Percentiles rank a stretch among this genome's conserved stretches.
phyloP scores from a whole-genome alignment of 2,113 vertebrate genomes.

The Urocolius indicus region DNA sequence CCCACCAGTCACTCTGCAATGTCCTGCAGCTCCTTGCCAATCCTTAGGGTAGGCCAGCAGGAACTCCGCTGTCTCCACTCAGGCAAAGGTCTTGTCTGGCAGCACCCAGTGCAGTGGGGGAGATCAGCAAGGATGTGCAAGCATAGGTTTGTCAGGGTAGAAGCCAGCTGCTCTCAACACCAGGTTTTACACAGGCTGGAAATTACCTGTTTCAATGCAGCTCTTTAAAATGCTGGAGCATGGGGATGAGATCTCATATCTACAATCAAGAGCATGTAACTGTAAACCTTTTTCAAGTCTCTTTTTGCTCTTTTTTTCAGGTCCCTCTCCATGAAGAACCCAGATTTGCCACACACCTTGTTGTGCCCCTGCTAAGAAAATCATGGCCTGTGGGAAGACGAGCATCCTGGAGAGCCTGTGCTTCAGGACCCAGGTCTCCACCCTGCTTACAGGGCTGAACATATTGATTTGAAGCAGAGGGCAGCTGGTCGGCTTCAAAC shows the following conservation, averaged over 20 bases:
- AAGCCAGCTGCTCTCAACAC: neutral
- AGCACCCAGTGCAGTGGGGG: fast-evolving
- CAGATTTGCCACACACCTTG: neutral
- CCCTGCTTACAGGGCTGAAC: neutral
- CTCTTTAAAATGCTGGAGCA: neutral
- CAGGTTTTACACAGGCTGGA: neutral
- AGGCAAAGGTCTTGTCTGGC: neutral
- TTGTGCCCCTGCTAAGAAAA: neutral
- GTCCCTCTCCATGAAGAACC: neutral
- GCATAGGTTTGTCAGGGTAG: neutral
- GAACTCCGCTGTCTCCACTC: neutral
- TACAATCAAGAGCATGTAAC: no score
- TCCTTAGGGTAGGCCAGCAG: neutral
- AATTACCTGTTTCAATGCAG: neutral
- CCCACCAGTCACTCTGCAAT: neutral
- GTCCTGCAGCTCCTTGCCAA: neutral
- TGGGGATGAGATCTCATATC: neutral
- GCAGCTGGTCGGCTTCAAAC: neutral
- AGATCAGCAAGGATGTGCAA: neutral
- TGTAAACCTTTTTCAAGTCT: neutral
- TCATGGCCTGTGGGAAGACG: neutral
- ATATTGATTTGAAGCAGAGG: neutral
- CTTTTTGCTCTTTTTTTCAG: neutral
- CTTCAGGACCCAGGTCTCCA: neutral
- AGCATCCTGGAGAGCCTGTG: neutral